Evolutionary conservation across 1,140 invertebrate species (phyloP).

Genomic region (Latrodectus geometricus): DNA sequence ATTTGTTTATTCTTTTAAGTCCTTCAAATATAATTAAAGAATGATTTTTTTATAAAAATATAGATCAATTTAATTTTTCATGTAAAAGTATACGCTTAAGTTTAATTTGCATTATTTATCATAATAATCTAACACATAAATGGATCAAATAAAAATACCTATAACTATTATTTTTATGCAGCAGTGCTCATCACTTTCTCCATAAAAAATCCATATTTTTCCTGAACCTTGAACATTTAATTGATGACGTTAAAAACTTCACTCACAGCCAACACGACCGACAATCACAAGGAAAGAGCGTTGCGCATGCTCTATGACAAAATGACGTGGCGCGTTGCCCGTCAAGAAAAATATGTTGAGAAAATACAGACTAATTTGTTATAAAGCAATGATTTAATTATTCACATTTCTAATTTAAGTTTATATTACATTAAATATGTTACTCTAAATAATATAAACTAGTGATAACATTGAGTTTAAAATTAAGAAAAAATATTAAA

Average conservation of each 20-base stretch:
- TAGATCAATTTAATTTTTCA: too few species aligned
- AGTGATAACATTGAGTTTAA: too few species aligned
- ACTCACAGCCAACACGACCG: slow-evolving; percentile 57
- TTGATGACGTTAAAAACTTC: slow-evolving; percentile 59
- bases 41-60: too few species aligned
- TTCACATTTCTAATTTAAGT: too few species aligned
- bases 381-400: not conserved
- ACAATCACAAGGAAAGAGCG: slow-evolving; percentile 47
- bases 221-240: slow-evolving; percentile 61
- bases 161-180: slow-evolving; percentile 25
- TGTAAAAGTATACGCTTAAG: too few species aligned
- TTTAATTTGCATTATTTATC: too few species aligned
- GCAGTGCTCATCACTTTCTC: slow-evolving; percentile 27
- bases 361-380: not conserved
- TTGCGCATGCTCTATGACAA: slow-evolving; percentile 45
- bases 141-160: not conserved
- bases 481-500: not conserved
- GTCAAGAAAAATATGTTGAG: not conserved
- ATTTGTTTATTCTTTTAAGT: too few species aligned
- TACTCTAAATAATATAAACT: not conserved
- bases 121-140: too few species aligned
- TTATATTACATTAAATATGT: not conserved
- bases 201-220: slow-evolving; percentile 55
- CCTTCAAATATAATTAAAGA: too few species aligned
- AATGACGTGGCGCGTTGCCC: slow-evolving; percentile 45